Evolutionary conservation across 2,888 invertebrate species (phyloP).

Genomic region (Candidula unifasciata): DNA sequence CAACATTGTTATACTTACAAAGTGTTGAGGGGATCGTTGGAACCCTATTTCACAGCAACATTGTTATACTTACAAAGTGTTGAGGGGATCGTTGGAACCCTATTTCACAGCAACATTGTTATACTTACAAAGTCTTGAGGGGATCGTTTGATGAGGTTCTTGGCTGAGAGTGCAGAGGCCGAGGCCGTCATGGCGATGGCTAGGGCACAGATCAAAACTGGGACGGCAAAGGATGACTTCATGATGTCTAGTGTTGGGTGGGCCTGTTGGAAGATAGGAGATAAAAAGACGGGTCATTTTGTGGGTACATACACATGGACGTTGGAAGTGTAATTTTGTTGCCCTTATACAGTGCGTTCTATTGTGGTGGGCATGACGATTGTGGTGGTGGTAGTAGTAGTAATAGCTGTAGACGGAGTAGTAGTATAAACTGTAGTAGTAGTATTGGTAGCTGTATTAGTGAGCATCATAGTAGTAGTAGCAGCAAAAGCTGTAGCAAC

Average conservation of each 20-base stretch:
- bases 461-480: not conserved
- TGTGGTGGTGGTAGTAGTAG: not conserved
- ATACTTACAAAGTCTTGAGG: slow-evolving; percentile 5
- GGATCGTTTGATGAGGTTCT: not conserved
- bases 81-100: not conserved
- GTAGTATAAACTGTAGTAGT: not conserved
- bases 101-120: too few relatives aligned
- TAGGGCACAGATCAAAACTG: not conserved
- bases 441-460: not conserved
- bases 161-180: not conserved
- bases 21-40: too few relatives aligned
- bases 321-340: too few relatives aligned
- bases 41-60: too few relatives aligned
- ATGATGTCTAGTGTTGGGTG: not conserved
- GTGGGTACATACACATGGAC: not conserved
- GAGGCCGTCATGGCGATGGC: not conserved
- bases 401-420: not conserved
- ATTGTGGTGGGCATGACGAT: not conserved
- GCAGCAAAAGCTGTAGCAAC: not conserved
- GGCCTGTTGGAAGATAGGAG: not conserved
- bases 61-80: not conserved
- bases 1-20: too few relatives aligned
- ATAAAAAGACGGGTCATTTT: not conserved
- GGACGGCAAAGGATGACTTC: not conserved
- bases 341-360: too few relatives aligned